These are phyloP conservation scores for Macquaria australasica DNA, from an alignment of 2,113 vertebrate genomes.

Conservation along the genomic window DNA sequence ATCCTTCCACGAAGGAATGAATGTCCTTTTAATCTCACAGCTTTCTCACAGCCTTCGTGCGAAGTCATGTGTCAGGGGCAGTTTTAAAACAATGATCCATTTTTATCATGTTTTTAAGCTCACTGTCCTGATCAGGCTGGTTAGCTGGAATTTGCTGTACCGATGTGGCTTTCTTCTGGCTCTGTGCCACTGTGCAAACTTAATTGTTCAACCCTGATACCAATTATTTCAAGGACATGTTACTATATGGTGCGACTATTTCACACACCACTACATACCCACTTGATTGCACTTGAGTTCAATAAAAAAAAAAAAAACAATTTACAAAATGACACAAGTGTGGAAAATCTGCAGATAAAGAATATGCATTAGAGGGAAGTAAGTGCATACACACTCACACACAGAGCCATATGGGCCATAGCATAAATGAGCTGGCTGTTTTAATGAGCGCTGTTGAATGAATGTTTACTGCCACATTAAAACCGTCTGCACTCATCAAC, in stretches of 20 bases:
- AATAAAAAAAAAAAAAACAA: slow-evolving; percentile 28
- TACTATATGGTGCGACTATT: not conserved
- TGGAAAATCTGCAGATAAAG: slow-evolving; percentile 46
- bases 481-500: slow-evolving; percentile 66
- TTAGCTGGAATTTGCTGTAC: not conserved
- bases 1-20: slow-evolving; percentile 25
- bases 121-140: not conserved
- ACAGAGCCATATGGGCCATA: slow-evolving; percentile 70
- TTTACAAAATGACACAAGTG: slow-evolving; percentile 7
- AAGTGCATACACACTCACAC: slow-evolving; percentile 16
- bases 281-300: slow-evolving; percentile 41
- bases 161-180: slow-evolving; percentile 11
- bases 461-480: slow-evolving; percentile 59
- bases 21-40: slow-evolving; percentile 29
- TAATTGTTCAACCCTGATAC: slow-evolving; percentile 25
- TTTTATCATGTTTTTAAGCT: not conserved
- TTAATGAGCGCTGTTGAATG: slow-evolving; percentile 74
- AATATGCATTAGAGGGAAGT: slow-evolving; percentile 38
- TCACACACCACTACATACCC: slow-evolving; percentile 10
- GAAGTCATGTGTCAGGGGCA: not conserved
- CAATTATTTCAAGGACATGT: slow-evolving; percentile 38
- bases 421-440: slow-evolving; percentile 62
- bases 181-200: slow-evolving; percentile 3
- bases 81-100: not conserved
- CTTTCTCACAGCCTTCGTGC: not conserved